Evolutionary conservation across 2,888 invertebrate species (phyloP).

Genomic region (Cylindroiulus punctatus): DNA sequence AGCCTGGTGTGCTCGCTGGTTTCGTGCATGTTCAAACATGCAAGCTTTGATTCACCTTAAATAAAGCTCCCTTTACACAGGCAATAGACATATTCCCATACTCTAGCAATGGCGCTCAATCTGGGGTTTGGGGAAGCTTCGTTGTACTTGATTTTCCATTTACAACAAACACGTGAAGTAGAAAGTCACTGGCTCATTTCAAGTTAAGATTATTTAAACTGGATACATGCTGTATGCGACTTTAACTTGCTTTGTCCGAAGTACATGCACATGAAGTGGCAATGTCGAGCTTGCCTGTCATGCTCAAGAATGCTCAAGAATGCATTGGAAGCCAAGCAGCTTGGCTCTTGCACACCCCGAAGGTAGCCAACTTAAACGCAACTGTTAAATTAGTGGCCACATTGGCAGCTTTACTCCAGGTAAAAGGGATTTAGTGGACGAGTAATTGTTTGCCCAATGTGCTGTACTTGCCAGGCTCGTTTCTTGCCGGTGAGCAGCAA

Average conservation of each 20-base stretch:
- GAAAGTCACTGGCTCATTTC: too few species aligned
- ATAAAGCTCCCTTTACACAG: too few species aligned
- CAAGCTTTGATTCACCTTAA: too few species aligned
- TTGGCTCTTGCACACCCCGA: neutral
- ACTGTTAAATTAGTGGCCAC: neutral
- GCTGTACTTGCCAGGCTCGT: neutral
- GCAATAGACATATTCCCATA: too few species aligned
- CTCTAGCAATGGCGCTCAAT: too few species aligned
- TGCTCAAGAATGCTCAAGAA: neutral
- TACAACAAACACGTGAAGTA: too few species aligned
- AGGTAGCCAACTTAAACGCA: neutral
- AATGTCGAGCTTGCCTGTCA: neutral
- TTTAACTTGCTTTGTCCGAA: too few species aligned
- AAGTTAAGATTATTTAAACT: too few species aligned
- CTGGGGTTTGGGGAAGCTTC: too few species aligned
- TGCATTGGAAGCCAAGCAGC: neutral
- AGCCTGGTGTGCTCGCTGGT: neutral
- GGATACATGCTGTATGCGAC: too few species aligned
- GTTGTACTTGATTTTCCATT: too few species aligned
- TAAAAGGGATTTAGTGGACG: constrained; percentile 25
- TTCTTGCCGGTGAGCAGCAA: neutral
- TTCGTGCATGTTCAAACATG: neutral
- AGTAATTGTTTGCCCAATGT: constrained; percentile 22
- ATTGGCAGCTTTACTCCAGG: neutral
- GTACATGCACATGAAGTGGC: too few species aligned